Conservation (phyloP, 2,113 vertebrate species). For the Xiphophorus couchianus region DNA sequence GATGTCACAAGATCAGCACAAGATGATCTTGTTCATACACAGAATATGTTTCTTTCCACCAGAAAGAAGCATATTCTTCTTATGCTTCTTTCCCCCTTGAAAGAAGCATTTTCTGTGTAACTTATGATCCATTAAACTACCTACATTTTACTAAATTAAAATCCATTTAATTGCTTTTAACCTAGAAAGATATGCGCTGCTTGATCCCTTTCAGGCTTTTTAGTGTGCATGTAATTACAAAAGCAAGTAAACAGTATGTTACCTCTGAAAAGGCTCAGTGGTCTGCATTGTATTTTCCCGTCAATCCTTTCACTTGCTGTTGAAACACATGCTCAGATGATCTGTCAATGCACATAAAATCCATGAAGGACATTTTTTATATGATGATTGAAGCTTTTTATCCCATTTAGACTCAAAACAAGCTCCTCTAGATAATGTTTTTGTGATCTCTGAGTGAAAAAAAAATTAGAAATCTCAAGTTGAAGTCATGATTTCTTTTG, state of each 20-base stretch:
- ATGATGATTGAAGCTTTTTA: neutral
- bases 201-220: neutral
- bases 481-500: neutral
- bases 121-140: conserved; percentile 6
- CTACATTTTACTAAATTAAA: conserved; percentile 4
- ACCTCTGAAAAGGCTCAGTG: conserved; percentile 1
- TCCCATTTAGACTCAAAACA: neutral
- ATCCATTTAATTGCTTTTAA: neutral
- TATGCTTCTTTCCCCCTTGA: neutral
- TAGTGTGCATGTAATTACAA: conserved; percentile 15
- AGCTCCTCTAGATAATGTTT: conserved; percentile 8
- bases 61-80: neutral
- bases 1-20: no score
- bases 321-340: conserved; percentile 62
- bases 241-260: conserved; percentile 1
- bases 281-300: conserved; percentile 6
- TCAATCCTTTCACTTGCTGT: conserved; percentile 61
- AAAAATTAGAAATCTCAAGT: neutral
- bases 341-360: conserved; percentile 47
- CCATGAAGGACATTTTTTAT: neutral
- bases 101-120: neutral
- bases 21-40: no score
- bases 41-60: no score
- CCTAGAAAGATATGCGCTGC: neutral
- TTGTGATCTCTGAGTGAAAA: neutral